Evolutionary conservation across 2,113 vertebrate genomes (phyloP).

Genomic region (Channa maculata): DNA sequence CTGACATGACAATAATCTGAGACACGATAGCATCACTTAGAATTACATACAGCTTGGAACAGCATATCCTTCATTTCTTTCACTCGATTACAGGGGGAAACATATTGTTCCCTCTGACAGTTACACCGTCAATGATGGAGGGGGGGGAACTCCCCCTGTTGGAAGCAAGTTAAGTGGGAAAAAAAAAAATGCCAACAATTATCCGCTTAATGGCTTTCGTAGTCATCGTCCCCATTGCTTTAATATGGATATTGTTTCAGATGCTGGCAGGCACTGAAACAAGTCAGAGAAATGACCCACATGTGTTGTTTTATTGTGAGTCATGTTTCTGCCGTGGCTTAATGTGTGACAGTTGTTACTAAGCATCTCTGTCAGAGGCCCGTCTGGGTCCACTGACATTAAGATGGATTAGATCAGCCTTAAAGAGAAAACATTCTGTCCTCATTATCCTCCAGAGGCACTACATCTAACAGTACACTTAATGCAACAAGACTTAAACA

Average conservation of each 20-base stretch:
- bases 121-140: conserved; percentile 36
- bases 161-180: conserved; percentile 47
- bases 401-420: conserved; percentile 44
- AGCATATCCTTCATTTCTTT: background rate
- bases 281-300: conserved; percentile 49
- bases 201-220: conserved; percentile 66
- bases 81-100: conserved; percentile 11
- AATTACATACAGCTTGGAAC: background rate
- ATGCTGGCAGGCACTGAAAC: conserved; percentile 69
- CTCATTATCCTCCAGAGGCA: conserved; percentile 43
- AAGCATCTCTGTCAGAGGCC: conserved; percentile 43
- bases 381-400: conserved; percentile 37
- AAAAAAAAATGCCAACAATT: conserved; percentile 34
- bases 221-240: conserved; percentile 53
- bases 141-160: conserved; percentile 7
- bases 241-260: conserved; percentile 60
- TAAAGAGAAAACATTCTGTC: conserved; percentile 30
- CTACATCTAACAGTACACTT: conserved; percentile 20
- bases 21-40: background rate
- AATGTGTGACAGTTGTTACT: conserved; percentile 54
- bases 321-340: conserved; percentile 53
- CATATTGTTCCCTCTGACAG: conserved; percentile 46
- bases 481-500: conserved; percentile 22
- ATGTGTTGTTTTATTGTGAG: conserved; percentile 68
- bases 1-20: conserved; percentile 10